These are phyloP conservation scores for Chloroceryle aenea DNA, from an alignment of 2,113 vertebrate genomes.

Conservation along the genomic window DNA sequence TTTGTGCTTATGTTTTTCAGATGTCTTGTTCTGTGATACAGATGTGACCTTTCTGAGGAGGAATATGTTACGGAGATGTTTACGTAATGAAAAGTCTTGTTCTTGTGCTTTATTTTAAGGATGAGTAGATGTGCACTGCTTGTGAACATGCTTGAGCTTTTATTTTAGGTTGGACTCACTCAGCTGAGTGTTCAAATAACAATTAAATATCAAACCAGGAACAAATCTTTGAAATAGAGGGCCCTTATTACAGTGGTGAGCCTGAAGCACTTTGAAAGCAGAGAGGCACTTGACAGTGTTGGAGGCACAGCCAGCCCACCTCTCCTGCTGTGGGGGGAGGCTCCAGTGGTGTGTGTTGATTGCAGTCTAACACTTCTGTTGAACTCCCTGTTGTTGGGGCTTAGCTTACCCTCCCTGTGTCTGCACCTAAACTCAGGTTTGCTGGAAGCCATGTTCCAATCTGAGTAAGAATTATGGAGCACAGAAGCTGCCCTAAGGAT, in stretches of 20 bases:
- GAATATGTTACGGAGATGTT: background rate
- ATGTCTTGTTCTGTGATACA: background rate
- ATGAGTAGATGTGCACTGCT: background rate
- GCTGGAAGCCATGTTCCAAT: background rate
- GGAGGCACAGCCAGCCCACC: background rate
- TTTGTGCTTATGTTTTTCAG: background rate
- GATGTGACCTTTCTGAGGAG: background rate
- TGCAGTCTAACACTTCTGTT: background rate
- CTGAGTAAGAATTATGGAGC: background rate
- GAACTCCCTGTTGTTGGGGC: background rate
- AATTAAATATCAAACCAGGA: background rate
- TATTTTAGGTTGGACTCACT: background rate
- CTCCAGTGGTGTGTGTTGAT: background rate
- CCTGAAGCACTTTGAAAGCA: background rate
- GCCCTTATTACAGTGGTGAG: background rate
- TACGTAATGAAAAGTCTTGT: background rate
- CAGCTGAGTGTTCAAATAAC: background rate
- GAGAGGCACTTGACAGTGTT: background rate
- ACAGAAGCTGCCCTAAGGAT: background rate
- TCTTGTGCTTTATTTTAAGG: background rate
- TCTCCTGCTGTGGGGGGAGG: background rate
- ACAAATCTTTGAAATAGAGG: background rate
- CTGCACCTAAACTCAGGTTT: background rate
- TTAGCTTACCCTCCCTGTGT: background rate
- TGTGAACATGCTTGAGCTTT: background rate